A percentile compares a stretch with the other conserved stretches of the same genome.
phyloP scores from a whole-genome alignment of 2,113 vertebrate species.

The Potamarius usumacintae region DNA sequence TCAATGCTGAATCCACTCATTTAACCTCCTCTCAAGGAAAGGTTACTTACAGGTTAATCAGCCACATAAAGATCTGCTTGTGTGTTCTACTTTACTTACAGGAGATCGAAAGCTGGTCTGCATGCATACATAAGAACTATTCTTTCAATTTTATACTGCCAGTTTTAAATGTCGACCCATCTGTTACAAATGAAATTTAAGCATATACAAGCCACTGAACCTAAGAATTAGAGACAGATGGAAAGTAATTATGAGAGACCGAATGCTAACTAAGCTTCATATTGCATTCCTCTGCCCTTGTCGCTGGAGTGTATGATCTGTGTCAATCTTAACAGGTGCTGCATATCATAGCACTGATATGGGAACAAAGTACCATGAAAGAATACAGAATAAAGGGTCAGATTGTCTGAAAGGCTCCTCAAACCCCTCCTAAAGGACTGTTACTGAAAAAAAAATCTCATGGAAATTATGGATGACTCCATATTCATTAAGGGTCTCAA shows the following conservation, averaged over 20 bases:
- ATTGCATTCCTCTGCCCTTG: constrained; percentile 2
- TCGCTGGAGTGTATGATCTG: constrained; percentile 7
- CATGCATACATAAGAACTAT: not conserved
- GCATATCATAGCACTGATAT: not conserved
- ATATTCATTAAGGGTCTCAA: not conserved
- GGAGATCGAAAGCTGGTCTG: not conserved
- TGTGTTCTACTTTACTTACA: constrained; percentile 17
- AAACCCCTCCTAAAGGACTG: not conserved
- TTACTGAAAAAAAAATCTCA: not conserved
- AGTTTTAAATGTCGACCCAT: not conserved
- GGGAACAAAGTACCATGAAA: not conserved
- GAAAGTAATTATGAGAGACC: not conserved
- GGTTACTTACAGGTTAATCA: constrained; percentile 43
- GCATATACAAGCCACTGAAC: not conserved
- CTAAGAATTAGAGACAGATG: not conserved
- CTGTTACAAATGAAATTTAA: constrained; percentile 9
- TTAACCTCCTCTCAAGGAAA: constrained; percentile 41
- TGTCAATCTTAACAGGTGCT: not conserved
- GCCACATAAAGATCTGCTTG: constrained; percentile 11
- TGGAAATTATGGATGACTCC: not conserved
- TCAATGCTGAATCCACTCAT: constrained; percentile 20
- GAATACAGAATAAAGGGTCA: not conserved
- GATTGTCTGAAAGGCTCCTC: not conserved
- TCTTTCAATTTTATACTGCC: not conserved
- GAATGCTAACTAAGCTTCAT: constrained; percentile 2